Evolutionary conservation across 2,797 vertebrate genomes (phyloP).

Genomic region (Saxicola maurus): DNA sequence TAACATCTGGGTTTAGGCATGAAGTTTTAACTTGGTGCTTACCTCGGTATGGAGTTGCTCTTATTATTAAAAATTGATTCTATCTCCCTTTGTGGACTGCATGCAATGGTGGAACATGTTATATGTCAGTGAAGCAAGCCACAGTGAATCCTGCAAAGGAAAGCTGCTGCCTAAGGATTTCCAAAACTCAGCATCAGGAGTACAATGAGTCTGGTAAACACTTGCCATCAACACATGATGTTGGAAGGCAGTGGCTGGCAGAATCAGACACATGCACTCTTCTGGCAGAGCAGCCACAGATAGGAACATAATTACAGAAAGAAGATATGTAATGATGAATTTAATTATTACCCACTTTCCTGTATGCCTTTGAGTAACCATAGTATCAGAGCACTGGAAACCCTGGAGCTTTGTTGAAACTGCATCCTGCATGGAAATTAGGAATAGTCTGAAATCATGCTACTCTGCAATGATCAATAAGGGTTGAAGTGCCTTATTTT

Average conservation of each 20-base stretch:
- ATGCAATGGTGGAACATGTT: neutral
- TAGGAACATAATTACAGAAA: neutral
- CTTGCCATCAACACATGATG: neutral
- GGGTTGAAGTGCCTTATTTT: neutral
- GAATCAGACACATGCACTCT: neutral
- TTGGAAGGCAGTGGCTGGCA: conserved; percentile 13
- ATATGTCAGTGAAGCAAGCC: neutral
- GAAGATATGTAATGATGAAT: neutral
- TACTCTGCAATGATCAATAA: neutral
- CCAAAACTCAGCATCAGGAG: neutral
- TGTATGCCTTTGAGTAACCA: neutral
- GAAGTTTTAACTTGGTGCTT: neutral
- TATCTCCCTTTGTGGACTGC: neutral
- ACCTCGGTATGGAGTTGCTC: neutral
- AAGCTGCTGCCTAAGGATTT: neutral
- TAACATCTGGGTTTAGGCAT: neutral
- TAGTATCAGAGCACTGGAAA: neutral
- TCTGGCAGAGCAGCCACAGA: neutral
- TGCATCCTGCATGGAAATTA: neutral
- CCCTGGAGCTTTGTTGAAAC: neutral
- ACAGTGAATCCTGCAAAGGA: neutral
- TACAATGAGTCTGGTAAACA: neutral
- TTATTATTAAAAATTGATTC: neutral
- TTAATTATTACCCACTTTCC: conserved; percentile 22
- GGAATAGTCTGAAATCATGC: neutral